Conservation (phyloP, 1,140 invertebrate species). For the Musca vetustissima region DNA sequence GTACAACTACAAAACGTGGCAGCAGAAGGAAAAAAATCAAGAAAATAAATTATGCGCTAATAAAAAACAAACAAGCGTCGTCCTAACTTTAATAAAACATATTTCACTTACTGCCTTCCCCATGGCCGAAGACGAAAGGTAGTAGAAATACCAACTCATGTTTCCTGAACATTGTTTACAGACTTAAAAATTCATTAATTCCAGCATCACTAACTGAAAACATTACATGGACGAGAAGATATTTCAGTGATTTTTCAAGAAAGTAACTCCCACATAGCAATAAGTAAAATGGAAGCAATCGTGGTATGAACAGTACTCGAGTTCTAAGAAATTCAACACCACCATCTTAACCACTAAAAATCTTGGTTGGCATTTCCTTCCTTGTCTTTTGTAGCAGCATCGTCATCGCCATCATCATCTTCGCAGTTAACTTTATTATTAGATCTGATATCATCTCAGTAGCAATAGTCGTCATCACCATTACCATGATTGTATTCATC, state of each 20-base stretch:
- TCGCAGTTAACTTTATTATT: neutral
- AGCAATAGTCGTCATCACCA: too few relatives aligned
- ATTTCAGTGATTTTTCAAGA: slow-evolving; percentile 5
- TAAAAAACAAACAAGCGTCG: slow-evolving; percentile 7
- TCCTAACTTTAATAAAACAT: slow-evolving; percentile 5
- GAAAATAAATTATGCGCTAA: slow-evolving; percentile 6
- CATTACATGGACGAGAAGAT: neutral
- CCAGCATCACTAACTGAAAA: slow-evolving; percentile 11
- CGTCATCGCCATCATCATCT: neutral
- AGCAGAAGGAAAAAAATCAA: neutral
- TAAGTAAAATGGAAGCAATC: neutral
- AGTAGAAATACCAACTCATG: too few relatives aligned
- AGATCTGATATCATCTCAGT: neutral
- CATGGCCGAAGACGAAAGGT: neutral
- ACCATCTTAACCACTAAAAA: neutral
- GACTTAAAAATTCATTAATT: slow-evolving; percentile 27
- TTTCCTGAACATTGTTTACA: slow-evolving; percentile 9
- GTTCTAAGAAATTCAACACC: neutral
- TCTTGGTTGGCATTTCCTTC: neutral
- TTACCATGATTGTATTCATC: neutral
- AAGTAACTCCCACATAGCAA: neutral
- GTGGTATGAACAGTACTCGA: neutral
- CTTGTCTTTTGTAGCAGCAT: neutral
- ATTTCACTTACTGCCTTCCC: neutral
- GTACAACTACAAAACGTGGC: too few relatives aligned